phyloP scores from a whole-genome alignment of 2,797 vertebrate species.

The Myotis myotis region DNA sequence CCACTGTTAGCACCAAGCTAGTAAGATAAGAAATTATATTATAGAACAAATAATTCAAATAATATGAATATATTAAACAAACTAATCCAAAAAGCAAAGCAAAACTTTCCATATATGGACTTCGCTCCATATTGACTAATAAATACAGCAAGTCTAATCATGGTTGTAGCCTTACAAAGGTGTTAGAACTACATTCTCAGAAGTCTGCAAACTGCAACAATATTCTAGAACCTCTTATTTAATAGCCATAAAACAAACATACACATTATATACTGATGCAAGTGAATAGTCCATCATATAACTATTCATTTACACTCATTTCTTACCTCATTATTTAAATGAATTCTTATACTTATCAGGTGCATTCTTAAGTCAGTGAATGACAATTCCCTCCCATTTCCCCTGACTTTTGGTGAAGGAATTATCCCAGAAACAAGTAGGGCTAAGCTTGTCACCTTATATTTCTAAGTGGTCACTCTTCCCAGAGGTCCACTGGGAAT shows the following conservation, averaged over 20 bases:
- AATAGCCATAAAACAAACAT: constrained; percentile 15
- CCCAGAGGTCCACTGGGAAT: background rate
- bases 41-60: background rate
- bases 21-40: constrained; percentile 27
- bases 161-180: background rate
- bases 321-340: background rate
- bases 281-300: background rate
- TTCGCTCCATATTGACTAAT: constrained; percentile 7
- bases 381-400: background rate
- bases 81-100: constrained; percentile 27
- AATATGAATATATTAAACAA: constrained; percentile 39
- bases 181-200: background rate
- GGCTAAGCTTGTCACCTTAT: background rate
- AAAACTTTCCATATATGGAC: background rate
- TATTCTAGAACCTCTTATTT: background rate
- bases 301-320: background rate
- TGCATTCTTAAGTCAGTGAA: background rate
- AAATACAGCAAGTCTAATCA: background rate
- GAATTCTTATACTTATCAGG: background rate
- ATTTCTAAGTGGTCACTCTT: background rate
- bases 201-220: constrained; percentile 14
- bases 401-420: background rate
- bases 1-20: constrained; percentile 97
- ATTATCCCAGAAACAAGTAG: background rate
- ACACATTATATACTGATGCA: background rate